Percentiles rank a stretch among this genome's conserved stretches.
Conservation (phyloP, 2,888 invertebrate species). For the Pammene fasciana region DNA sequence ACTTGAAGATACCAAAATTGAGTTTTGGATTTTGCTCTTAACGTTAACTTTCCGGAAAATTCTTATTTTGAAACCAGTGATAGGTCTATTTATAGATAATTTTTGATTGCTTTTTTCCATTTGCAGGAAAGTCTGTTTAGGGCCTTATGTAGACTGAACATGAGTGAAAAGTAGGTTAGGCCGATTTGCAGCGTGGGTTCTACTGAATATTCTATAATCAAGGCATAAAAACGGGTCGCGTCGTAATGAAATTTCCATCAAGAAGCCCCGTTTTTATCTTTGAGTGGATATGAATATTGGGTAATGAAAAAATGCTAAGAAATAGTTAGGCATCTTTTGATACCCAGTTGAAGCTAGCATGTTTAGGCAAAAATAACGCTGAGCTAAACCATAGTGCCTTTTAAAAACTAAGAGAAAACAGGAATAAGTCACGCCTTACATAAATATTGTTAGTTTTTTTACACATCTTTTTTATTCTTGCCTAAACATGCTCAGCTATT, state of each 20-base stretch:
- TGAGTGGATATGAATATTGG: not conserved
- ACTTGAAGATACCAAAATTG: no score
- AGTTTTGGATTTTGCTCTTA: no score
- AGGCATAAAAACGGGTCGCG: no score
- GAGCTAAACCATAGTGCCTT: conserved; percentile 38
- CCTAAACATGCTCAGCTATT: conserved; percentile 27
- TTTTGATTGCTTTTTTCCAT: not conserved
- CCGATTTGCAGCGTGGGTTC: conserved; percentile 1
- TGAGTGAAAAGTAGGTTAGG: conserved; percentile 11
- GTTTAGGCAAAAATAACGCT: conserved; percentile 35
- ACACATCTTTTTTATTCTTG: conserved; percentile 17
- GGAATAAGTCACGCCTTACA: conserved; percentile 16
- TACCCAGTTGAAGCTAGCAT: conserved; percentile 5
- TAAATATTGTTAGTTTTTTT: conserved; percentile 21
- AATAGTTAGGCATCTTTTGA: not conserved
- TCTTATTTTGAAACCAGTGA: no score
- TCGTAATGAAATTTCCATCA: no score
- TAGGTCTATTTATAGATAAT: not conserved
- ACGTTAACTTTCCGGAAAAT: no score
- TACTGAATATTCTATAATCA: conserved; percentile 8
- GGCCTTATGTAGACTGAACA: conserved; percentile 7
- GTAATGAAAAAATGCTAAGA: conserved; percentile 3
- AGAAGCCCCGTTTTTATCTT: no score
- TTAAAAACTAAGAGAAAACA: conserved; percentile 29
- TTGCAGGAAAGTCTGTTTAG: conserved; percentile 15